Evolutionary conservation across 2,888 invertebrate species (phyloP).

Genomic region (Eretmocerus hayati): DNA sequence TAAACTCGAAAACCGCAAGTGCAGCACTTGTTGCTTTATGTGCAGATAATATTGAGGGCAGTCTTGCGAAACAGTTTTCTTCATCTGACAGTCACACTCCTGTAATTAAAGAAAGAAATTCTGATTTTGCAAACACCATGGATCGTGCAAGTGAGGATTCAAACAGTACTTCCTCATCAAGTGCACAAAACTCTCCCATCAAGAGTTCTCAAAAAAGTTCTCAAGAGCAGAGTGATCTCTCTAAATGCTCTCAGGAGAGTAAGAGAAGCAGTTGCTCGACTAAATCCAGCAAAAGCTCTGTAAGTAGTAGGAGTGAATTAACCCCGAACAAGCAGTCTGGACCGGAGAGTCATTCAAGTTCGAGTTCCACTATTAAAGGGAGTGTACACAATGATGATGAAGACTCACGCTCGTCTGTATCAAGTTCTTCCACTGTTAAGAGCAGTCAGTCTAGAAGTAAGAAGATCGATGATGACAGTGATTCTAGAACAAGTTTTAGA

Average conservation of each 20-base stretch:
- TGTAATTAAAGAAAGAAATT: conserved; percentile 1
- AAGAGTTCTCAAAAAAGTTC: background rate
- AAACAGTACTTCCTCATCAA: background rate
- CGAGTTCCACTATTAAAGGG: conserved; percentile 6
- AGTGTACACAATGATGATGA: conserved; percentile 3
- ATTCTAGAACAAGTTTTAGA: conserved; percentile 1
- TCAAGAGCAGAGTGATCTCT: conserved; percentile 1
- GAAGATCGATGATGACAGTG: conserved; percentile 3
- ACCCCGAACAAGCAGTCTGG: background rate
- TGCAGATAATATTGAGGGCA: conserved; percentile 1
- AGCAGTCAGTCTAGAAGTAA: conserved; percentile 2
- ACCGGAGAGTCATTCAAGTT: conserved; percentile 1
- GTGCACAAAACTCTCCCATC: background rate
- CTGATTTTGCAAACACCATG: background rate
- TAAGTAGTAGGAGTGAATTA: background rate
- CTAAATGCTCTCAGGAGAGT: conserved; percentile 9
- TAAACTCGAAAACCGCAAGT: conserved; percentile 1
- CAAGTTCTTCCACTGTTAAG: conserved; percentile 1
- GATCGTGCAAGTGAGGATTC: background rate
- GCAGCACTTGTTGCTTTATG: conserved; percentile 8
- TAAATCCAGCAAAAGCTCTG: conserved; percentile 1
- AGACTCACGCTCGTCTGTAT: conserved; percentile 1
- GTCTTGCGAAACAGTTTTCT: conserved; percentile 3
- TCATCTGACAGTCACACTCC: conserved; percentile 8
- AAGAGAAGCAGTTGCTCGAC: background rate